Evolutionary conservation across 1,140 invertebrate species (phyloP).

Genomic region (Chelonus insularis): DNA sequence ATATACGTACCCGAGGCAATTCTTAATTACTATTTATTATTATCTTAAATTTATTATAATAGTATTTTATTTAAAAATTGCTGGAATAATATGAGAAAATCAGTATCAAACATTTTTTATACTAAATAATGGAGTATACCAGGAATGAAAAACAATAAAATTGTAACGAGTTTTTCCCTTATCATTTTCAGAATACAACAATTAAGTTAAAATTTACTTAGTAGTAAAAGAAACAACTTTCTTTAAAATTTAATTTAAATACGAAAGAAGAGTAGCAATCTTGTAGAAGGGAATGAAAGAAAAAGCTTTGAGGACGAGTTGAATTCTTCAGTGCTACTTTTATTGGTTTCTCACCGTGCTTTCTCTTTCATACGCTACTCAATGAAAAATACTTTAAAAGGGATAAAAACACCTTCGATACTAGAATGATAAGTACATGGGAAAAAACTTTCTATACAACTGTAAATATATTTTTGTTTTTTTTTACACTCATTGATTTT

Average conservation of each 20-base stretch:
- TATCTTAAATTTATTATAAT: no score
- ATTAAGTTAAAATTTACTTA: not conserved
- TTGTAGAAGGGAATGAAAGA: not conserved
- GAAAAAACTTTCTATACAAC: no score
- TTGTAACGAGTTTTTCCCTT: not conserved
- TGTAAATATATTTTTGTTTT: no score
- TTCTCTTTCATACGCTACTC: not conserved
- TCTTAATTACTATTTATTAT: no score
- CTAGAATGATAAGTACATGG: not conserved
- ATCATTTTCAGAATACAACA: not conserved
- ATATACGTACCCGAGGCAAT: no score
- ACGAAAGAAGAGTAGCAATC: not conserved
- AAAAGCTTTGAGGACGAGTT: constrained; percentile 1
- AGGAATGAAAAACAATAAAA: no score
- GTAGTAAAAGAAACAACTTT: not conserved
- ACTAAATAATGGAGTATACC: no score
- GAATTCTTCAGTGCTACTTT: not conserved
- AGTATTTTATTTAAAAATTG: no score
- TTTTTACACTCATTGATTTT: no score
- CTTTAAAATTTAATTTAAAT: constrained; percentile 21
- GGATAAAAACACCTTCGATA: not conserved
- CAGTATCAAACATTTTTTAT: no score
- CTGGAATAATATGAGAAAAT: no score
- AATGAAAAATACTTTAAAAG: not conserved
- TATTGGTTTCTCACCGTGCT: constrained; percentile 15